These are phyloP conservation scores for Arrhamphus sclerolepis DNA, from an alignment of 2,797 vertebrate genomes.

Conservation along the genomic window DNA sequence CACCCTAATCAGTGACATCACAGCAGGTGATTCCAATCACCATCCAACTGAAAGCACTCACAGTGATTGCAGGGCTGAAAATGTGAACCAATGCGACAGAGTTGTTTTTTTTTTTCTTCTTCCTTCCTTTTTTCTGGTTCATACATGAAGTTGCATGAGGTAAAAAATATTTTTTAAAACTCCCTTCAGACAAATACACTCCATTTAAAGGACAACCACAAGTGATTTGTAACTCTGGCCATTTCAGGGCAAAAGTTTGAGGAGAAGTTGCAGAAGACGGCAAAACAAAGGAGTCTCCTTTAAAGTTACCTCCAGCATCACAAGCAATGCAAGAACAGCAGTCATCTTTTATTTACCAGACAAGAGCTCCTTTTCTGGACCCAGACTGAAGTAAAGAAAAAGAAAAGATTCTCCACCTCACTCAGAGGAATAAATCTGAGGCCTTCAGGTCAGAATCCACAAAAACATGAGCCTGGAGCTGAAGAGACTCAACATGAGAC, in stretches of 20 bases:
- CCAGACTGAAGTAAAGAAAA: slow-evolving; percentile 10
- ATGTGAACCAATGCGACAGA: not conserved
- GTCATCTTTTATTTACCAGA: slow-evolving; percentile 36
- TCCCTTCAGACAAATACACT: too few relatives aligned
- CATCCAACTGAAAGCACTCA: not conserved
- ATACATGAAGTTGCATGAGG: too few relatives aligned
- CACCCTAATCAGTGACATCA: slow-evolving; percentile 21
- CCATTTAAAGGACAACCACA: too few relatives aligned
- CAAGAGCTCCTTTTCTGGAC: slow-evolving; percentile 14
- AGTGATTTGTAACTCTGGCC: too few relatives aligned
- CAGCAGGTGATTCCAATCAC: slow-evolving; percentile 24
- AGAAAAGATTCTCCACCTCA: slow-evolving; percentile 2
- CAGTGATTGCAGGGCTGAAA: not conserved
- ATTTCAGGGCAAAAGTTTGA: slow-evolving; percentile 1
- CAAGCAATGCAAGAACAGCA: slow-evolving; percentile 6
- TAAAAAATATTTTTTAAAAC: too few relatives aligned
- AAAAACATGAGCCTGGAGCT: not conserved
- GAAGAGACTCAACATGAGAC: too few relatives aligned
- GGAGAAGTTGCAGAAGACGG: not conserved
- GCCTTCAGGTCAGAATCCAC: slow-evolving; percentile 14
- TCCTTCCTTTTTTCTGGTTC: too few relatives aligned
- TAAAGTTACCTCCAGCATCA: slow-evolving; percentile 5
- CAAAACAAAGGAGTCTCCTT: slow-evolving; percentile 1
- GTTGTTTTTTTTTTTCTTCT: too few relatives aligned
- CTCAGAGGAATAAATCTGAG: slow-evolving; percentile 11